Evolutionary conservation across 2,113 vertebrate genomes (phyloP).

Genomic region (Abramis brama): DNA sequence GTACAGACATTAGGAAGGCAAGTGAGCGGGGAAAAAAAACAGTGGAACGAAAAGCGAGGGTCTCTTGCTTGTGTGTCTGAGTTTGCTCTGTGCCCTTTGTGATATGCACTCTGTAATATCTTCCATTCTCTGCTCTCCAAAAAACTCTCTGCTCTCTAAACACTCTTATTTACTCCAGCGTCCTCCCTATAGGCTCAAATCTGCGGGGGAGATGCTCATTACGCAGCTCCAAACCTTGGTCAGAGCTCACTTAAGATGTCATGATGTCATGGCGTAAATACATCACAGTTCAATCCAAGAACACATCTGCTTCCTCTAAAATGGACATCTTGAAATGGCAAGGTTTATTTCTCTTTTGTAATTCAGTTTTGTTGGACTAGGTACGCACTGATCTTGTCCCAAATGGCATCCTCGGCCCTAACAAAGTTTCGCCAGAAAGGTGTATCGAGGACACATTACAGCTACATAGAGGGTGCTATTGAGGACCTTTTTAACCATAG

Average conservation of each 20-base stretch:
- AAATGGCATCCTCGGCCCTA: neutral
- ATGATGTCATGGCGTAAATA: slow-evolving; percentile 2
- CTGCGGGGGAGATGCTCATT: slow-evolving; percentile 46
- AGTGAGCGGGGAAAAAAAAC: slow-evolving; percentile 21
- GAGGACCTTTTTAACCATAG: neutral
- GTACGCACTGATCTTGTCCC: neutral
- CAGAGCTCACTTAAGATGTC: slow-evolving; percentile 21
- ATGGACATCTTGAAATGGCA: neutral
- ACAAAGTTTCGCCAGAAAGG: neutral
- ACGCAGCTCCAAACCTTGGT: slow-evolving; percentile 49
- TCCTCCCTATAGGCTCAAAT: slow-evolving; percentile 28
- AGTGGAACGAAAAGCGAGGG: neutral
- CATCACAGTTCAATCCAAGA: neutral
- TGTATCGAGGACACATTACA: neutral
- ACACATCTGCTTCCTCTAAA: neutral
- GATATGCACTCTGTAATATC: slow-evolving; percentile 67
- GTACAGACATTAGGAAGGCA: slow-evolving; percentile 38
- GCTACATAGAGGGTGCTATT: neutral
- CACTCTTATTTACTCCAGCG: slow-evolving; percentile 49
- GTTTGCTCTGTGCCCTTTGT: slow-evolving; percentile 56
- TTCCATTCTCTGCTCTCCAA: slow-evolving; percentile 63
- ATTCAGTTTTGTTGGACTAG: neutral
- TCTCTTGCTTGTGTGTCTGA: slow-evolving; percentile 20
- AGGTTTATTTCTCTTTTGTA: neutral
- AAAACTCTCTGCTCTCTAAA: slow-evolving; percentile 61